These are phyloP conservation scores for Gymnosoma rotundatum DNA, from an alignment of 2,888 invertebrate genomes.

Conservation along the genomic window DNA sequence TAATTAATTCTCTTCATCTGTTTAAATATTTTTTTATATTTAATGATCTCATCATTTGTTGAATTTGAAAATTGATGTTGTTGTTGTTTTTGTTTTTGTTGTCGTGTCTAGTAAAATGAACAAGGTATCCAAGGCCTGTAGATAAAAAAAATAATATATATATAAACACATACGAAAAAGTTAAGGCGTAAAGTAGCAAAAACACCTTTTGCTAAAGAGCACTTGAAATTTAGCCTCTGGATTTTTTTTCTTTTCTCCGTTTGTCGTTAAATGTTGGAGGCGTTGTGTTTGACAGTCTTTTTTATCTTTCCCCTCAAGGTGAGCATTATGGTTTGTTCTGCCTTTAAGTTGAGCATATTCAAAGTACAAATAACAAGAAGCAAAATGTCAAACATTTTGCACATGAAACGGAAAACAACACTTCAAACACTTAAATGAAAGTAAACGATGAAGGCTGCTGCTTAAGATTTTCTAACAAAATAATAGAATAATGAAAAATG, in stretches of 20 bases:
- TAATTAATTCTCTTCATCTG: conserved; percentile 12
- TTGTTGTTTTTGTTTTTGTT: not conserved
- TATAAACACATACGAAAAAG: conserved; percentile 1
- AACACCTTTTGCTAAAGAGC: not conserved
- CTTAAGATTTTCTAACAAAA: no score
- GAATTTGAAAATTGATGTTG: not conserved
- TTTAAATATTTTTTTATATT: not conserved
- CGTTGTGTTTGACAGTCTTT: no score
- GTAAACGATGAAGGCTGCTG: no score
- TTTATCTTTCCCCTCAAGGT: not conserved
- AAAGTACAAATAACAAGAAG: no score
- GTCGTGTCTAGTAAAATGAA: not conserved
- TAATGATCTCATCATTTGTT: conserved; percentile 13
- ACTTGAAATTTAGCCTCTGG: not conserved
- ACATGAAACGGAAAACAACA: no score
- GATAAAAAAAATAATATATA: not conserved
- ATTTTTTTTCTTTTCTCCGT: not conserved
- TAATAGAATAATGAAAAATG: no score
- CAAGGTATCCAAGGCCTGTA: not conserved
- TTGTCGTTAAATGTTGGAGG: no score
- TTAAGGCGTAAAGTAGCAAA: conserved; percentile 1
- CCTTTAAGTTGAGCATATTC: no score
- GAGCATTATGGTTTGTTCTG: no score
- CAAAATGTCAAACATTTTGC: no score
- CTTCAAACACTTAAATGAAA: no score